A percentile compares a stretch with the other conserved stretches of the same genome.
Conservation (phyloP, 2,888 invertebrate species). For the Galerucella nymphaeae region DNA sequence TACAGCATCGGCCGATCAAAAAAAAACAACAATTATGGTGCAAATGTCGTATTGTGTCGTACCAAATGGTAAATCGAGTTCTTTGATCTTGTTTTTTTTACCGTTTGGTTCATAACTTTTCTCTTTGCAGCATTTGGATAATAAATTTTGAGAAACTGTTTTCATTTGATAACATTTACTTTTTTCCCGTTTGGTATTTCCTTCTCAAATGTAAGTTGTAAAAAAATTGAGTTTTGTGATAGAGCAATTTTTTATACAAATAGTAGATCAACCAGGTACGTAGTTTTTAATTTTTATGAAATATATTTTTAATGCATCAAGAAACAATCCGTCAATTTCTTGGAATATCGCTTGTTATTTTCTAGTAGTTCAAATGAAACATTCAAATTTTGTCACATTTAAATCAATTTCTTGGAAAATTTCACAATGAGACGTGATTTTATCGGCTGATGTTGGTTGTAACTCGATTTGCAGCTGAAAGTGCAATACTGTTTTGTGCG, state of each 20-base stretch:
- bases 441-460: not conserved
- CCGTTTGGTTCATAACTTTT: not conserved
- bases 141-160: too few species aligned
- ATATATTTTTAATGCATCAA: not conserved
- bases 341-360: too few species aligned
- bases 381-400: too few species aligned
- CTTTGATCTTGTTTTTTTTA: not conserved
- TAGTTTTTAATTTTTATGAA: not conserved
- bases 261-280: not conserved
- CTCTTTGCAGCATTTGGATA: too few species aligned
- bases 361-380: too few species aligned
- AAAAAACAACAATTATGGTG: not conserved
- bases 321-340: too few species aligned
- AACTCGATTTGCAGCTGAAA: not conserved
- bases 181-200: too few species aligned
- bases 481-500: slow-evolving; percentile 3
- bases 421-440: too few species aligned
- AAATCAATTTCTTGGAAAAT: too few species aligned
- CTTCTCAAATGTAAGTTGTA: not conserved
- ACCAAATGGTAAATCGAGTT: too few species aligned
- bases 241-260: not conserved
- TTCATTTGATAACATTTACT: too few species aligned
- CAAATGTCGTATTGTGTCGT: too few species aligned
- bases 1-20: slow-evolving; percentile 6
- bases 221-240: not conserved